Evolutionary conservation across 2,797 vertebrate species (phyloP), one percentile per base, ranked within the genome.

Genomic region (Hippocampus kuda): DNA sequence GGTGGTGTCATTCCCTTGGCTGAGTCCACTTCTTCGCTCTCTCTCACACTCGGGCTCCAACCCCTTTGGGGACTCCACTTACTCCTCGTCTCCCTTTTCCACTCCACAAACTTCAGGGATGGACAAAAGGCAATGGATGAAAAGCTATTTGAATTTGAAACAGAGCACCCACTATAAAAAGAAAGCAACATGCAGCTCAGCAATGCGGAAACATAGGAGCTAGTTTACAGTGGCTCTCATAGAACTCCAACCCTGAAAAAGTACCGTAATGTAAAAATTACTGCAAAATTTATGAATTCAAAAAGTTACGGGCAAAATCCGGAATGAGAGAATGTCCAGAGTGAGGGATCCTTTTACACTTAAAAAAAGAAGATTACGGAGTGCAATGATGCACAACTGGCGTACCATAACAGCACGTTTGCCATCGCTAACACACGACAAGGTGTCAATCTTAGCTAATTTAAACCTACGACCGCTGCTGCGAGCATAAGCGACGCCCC

Each of bases 141-240:
- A 84, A 83, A 83, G 82, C 81, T 75, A 90, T 91, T 89, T 92
- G 88, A 92, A 92, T 92, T 86, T 91, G 87, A 91, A 92, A 89
- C 86, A 80, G 88, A n/a, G 80, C n/a, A 82, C 60, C 72, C 79
- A 81, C 79, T 7, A 24, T 15, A 10, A 26, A 65, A 27, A 65
- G 15, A 65, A 65, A 65, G 62, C 54, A 41, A 83, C 74, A 72
- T 30, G 46, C 70, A 70, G 79, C 70, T 83, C 75, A 72, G 72
- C 79, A 85, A 84, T 51, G 74, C 74, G 74, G 72, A 83, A 85
- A 86, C 75, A 85, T 87, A 75, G 76, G 73, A 83, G 16, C 26
- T 51, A 38, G 10, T 64, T 64, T 44, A 57, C 12, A 59, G 56
- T 34, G 27, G 13, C 27, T 27, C 13, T 57, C 56, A 24, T 54